phyloP scores from a whole-genome alignment of 2,888 invertebrate genomes.

The Drosophila testacea region DNA sequence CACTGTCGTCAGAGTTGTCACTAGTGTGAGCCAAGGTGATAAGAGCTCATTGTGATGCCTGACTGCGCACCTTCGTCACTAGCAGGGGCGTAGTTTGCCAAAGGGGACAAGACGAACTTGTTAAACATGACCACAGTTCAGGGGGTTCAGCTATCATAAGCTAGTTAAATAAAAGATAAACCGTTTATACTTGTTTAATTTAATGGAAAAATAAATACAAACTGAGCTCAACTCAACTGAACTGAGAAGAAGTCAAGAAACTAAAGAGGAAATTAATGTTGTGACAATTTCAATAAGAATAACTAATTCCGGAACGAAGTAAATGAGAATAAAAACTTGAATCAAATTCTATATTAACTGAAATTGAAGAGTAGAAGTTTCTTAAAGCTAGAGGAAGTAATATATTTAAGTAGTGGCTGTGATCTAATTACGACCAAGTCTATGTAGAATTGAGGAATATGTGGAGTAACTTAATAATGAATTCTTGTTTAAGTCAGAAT shows the following conservation, averaged over 20 bases:
- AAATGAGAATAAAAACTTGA: neutral
- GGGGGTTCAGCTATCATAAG: neutral
- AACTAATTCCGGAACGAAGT: neutral
- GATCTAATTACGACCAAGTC: too few species aligned
- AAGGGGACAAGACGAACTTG: neutral
- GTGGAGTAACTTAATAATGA: too few species aligned
- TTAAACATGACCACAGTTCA: neutral
- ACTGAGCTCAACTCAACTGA: neutral
- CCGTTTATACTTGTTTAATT: neutral
- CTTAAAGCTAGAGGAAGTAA: too few species aligned
- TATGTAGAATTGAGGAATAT: too few species aligned
- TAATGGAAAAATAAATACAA: neutral
- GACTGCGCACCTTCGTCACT: conserved; percentile 6
- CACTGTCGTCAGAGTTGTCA: conserved; percentile 12
- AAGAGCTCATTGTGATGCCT: conserved; percentile 23
- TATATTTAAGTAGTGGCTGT: too few species aligned
- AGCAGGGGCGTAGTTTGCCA: conserved; percentile 1
- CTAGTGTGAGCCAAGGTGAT: conserved; percentile 30
- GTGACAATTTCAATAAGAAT: neutral
- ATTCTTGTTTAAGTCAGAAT: too few species aligned
- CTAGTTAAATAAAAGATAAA: conserved; percentile 6
- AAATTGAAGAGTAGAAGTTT: neutral
- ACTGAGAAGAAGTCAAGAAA: neutral
- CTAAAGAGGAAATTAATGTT: neutral
- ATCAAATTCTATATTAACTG: neutral